Conservation (phyloP, 2,797 vertebrate genomes). For the Sebastes diploproa region DNA sequence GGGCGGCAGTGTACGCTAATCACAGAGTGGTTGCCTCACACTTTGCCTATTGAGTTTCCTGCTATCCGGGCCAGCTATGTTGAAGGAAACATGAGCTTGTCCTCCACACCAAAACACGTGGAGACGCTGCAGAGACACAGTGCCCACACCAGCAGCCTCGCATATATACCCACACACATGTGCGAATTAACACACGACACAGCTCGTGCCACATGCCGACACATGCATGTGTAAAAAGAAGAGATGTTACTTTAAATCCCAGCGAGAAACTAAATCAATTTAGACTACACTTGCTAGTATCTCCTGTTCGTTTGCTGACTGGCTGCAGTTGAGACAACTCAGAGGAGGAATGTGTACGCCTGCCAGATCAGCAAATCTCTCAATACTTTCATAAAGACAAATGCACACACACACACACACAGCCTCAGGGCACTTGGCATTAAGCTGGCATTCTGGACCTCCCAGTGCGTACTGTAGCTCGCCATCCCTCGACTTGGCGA, state of each 20-base stretch:
- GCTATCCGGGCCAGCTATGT: conserved; percentile 43
- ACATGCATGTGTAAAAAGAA: conserved; percentile 3
- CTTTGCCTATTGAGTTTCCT: conserved; percentile 59
- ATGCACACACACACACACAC: conserved; percentile 7
- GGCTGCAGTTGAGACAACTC: conserved; percentile 51
- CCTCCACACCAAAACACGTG: conserved; percentile 22
- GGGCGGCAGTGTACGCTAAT: conserved; percentile 16
- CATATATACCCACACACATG: background rate
- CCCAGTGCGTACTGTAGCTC: conserved; percentile 13
- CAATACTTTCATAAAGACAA: conserved; percentile 16
- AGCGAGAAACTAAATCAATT: conserved; percentile 28
- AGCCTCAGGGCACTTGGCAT: conserved; percentile 41
- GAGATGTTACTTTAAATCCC: conserved; percentile 4
- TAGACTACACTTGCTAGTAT: background rate
- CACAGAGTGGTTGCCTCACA: conserved; percentile 48
- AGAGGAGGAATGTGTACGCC: conserved; percentile 34
- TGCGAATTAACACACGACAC: background rate
- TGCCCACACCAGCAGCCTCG: background rate
- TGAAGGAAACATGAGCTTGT: conserved; percentile 44
- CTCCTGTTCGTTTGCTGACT: conserved; percentile 6
- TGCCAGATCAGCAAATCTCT: conserved; percentile 54
- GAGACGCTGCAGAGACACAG: conserved; percentile 16
- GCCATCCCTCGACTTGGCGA: conserved; percentile 12
- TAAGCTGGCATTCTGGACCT: conserved; percentile 46
- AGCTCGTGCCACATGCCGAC: conserved; percentile 5